Percentiles rank a stretch among this genome's conserved stretches.
Conservation (phyloP, 2,888 invertebrate species). For the Drosophila barbarae region DNA sequence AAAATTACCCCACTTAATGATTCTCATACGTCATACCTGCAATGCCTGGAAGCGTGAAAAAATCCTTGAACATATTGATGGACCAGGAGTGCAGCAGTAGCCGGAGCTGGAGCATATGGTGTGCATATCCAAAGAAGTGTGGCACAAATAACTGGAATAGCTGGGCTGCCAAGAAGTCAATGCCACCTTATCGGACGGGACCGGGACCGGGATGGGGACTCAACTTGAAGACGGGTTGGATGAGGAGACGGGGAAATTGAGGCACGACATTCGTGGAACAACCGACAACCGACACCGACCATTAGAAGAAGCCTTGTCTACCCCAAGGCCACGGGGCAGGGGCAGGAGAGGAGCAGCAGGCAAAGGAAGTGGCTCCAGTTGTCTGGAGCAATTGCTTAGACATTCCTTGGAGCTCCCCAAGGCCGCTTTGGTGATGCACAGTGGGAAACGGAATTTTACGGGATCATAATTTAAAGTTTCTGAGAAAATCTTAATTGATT, state of each 20-base stretch:
- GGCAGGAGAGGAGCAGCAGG: constrained; percentile 1
- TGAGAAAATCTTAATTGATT: too few relatives aligned
- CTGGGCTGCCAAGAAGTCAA: constrained; percentile 44
- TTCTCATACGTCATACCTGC: constrained; percentile 1
- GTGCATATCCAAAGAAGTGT: constrained; percentile 25
- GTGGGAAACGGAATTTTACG: constrained; percentile 3
- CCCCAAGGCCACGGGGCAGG: constrained; percentile 19
- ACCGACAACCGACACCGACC: constrained; percentile 16
- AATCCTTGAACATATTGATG: constrained; percentile 77
- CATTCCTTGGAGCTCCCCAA: constrained; percentile 32
- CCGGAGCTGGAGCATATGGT: constrained; percentile 39
- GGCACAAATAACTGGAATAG: constrained; percentile 59
- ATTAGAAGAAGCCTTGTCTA: constrained; percentile 32
- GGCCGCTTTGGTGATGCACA: constrained; percentile 25
- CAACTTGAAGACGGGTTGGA: background rate
- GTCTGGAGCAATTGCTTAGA: constrained; percentile 28
- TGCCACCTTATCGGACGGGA: constrained; percentile 24
- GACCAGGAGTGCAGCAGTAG: constrained; percentile 76
- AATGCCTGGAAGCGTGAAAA: constrained; percentile 61
- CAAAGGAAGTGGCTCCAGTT: constrained; percentile 34
- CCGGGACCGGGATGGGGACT: constrained; percentile 5
- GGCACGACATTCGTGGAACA: constrained; percentile 26
- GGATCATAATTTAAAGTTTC: background rate
- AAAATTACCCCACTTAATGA: background rate
- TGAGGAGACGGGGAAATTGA: constrained; percentile 2